phyloP scores from a whole-genome alignment of 92 coral and sea anemone genomes.

The Pocillopora grandis region DNA sequence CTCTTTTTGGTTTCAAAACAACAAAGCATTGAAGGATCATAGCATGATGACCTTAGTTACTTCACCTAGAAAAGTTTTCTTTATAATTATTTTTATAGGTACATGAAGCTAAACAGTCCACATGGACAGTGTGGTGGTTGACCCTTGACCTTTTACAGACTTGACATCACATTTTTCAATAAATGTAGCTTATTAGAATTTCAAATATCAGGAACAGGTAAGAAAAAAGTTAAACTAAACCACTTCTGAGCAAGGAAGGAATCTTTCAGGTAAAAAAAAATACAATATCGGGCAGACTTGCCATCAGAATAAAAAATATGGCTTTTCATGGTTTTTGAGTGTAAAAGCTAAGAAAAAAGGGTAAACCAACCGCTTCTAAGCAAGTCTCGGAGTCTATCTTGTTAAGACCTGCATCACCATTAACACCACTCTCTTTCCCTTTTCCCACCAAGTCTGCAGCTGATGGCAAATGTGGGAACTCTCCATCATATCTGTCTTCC shows the following conservation, averaged over 20 bases:
- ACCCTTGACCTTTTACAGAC: too few relatives aligned
- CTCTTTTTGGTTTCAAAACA: too few relatives aligned
- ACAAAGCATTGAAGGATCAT: too few relatives aligned
- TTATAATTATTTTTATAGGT: too few relatives aligned
- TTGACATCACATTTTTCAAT: too few relatives aligned
- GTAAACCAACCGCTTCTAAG: slow-evolving; percentile 53
- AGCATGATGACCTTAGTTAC: too few relatives aligned
- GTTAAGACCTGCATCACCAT: slow-evolving; percentile 23
- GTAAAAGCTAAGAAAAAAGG: neutral
- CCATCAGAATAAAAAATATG: neutral
- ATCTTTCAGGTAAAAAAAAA: neutral
- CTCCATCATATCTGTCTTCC: slow-evolving; percentile 45
- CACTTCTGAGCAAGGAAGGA: neutral
- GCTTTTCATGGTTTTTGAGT: neutral
- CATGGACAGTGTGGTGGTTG: too few relatives aligned
- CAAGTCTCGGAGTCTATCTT: slow-evolving; percentile 33
- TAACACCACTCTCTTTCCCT: slow-evolving; percentile 51
- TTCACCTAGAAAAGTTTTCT: too few relatives aligned
- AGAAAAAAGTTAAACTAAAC: neutral
- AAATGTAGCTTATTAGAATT: too few relatives aligned
- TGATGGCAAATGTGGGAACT: slow-evolving; percentile 85
- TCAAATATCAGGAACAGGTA: too few relatives aligned
- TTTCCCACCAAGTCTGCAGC: slow-evolving; percentile 88
- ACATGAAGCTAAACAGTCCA: too few relatives aligned
- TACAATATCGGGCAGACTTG: neutral